Conservation (phyloP, 2,888 invertebrate genomes). For the Pachymerium ferrugineum region DNA sequence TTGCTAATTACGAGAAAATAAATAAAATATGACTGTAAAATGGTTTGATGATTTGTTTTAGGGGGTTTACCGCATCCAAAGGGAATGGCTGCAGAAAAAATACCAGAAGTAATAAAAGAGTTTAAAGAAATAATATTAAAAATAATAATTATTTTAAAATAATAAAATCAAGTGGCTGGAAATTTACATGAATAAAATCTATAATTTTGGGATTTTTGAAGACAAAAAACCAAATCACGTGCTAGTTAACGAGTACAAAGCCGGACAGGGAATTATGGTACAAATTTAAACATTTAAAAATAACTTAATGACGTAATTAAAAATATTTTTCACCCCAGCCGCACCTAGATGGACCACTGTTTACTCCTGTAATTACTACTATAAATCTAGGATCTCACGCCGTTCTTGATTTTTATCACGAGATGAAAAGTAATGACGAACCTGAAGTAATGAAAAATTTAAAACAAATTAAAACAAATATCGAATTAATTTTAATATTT, state of each 20-base stretch:
- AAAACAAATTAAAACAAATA: not conserved
- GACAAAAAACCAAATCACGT: slow-evolving; percentile 81
- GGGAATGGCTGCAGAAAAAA: slow-evolving; percentile 84
- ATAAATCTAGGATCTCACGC: slow-evolving; percentile 87
- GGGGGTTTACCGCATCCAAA: slow-evolving; percentile 86
- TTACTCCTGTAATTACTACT: slow-evolving; percentile 86
- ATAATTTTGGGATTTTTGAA: slow-evolving; percentile 62
- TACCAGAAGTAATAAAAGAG: slow-evolving; percentile 57
- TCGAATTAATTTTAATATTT: not conserved
- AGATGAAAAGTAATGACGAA: not conserved
- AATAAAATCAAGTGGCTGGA: slow-evolving; percentile 62
- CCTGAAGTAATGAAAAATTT: too few relatives aligned
- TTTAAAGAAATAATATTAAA: not conserved
- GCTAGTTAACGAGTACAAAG: slow-evolving; percentile 85
- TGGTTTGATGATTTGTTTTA: slow-evolving; percentile 37
- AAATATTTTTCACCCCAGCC: slow-evolving; percentile 54
- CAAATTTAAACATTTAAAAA: slow-evolving; percentile 30
- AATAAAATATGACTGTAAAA: not conserved
- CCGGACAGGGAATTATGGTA: slow-evolving; percentile 92
- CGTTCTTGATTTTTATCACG: slow-evolving; percentile 70
- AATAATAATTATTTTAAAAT: not conserved
- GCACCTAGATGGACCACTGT: slow-evolving; percentile 91
- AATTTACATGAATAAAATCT: slow-evolving; percentile 63
- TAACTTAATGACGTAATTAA: not conserved
- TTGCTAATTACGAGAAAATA: slow-evolving; percentile 37